Base-by-base conservation (phyloP, 2,797 vertebrate genomes). In the Platalea minor region DNA sequence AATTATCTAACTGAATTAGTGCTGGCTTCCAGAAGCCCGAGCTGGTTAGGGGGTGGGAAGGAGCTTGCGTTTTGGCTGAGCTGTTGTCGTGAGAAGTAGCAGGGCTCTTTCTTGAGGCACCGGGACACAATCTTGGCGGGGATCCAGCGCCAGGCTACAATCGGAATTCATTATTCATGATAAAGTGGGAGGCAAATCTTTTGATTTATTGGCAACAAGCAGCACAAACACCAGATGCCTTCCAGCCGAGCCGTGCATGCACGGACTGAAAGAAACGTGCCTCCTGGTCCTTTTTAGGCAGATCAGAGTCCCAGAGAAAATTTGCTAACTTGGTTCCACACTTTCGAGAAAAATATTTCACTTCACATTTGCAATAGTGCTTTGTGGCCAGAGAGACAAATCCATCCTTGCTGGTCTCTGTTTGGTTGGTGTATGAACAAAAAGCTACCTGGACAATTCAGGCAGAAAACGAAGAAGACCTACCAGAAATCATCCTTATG, bases 191-290 rank as follows among this genome's bases (percentile, higher is more conserved):
- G 93, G 91, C 57, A n/a, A 81, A 89, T 7, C 76, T 76, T 70
- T 54, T 91, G 95, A 95, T 97, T 95, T 95, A 88, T 91, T 88
- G 83, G 94, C 93, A 76, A 26, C 9, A 5, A 68, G 89, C 82
- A 83, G 87, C 91, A 68, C 89, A 83, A 92, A 73, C 63, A 60
- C 51, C 93, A 92, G 95, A 70, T 88, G 91, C 92, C 87, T 94
- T 54, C 79, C 78, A 92, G 95, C 87, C 69, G 89, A 83, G 9
- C 70, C 7, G 57, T 26, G 51, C 45, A 20, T 5, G 64, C 80
- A 31, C 2, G n/a, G 70, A 33, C 63, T 1, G 54, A 61, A 67
- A 57, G 81, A 35, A 91, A 84, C 2, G 3, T n/a, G 48, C 73
- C 63, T 92, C 68, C 64, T 4, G 65, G 59, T 61, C 77, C 72